Percentiles rank a stretch among this genome's conserved stretches.
Conservation (phyloP, 2,888 invertebrate species). For the Alsophila aescularia region DNA sequence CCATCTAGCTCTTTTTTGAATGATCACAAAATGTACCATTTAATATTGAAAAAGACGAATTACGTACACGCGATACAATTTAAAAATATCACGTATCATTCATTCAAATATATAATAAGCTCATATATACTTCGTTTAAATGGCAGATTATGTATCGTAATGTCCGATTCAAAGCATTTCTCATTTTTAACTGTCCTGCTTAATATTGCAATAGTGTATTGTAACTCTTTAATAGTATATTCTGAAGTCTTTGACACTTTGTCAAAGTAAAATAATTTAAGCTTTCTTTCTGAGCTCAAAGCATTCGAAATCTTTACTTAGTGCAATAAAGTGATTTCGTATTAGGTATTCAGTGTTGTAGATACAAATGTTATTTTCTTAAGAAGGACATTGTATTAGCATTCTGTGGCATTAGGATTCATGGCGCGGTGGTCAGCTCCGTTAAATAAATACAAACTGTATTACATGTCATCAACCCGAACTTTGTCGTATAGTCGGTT, state of each 20-base stretch:
- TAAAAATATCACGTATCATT: neutral
- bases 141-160: neutral
- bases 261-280: neutral
- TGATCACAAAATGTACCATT: constrained; percentile 43
- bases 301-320: neutral
- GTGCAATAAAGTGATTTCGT: constrained; percentile 1
- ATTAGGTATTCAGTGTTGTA: constrained; percentile 55
- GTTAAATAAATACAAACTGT: constrained; percentile 60
- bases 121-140: constrained; percentile 9
- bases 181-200: neutral
- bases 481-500: constrained; percentile 2
- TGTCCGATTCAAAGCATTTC: neutral
- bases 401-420: constrained; percentile 56
- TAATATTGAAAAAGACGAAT: constrained; percentile 9
- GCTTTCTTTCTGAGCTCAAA: neutral
- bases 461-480: constrained; percentile 57
- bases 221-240: neutral
- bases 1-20: neutral
- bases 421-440: constrained; percentile 47
- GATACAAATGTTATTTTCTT: constrained; percentile 55
- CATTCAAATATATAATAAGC: no score
- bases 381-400: constrained; percentile 38
- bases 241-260: neutral
- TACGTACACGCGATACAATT: constrained; percentile 15
- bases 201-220: neutral